phyloP scores from a whole-genome alignment of 30 jellyfish, hydroid and myxozoan species.

The Aurelia sp. region DNA sequence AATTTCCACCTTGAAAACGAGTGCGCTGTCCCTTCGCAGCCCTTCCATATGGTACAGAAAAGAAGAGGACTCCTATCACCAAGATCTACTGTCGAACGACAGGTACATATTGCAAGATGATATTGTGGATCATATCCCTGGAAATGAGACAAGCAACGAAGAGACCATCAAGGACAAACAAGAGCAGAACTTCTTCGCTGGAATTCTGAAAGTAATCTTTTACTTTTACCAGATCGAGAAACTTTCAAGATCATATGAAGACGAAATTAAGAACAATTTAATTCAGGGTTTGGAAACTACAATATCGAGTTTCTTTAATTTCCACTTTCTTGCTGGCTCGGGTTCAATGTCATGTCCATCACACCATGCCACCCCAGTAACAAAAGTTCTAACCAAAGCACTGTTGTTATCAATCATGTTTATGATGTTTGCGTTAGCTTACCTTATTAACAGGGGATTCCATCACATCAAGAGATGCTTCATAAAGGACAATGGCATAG shows the following conservation, averaged over 20 bases:
- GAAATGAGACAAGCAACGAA: background rate
- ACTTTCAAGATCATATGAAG: background rate
- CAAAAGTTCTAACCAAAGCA: background rate
- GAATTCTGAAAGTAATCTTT: background rate
- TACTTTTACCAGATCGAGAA: constrained; percentile 18
- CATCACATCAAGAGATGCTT: background rate
- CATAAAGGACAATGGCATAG: too few relatives aligned
- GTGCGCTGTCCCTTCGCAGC: background rate
- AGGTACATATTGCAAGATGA: background rate
- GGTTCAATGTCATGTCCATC: background rate
- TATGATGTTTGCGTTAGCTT: background rate
- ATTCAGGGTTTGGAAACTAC: background rate
- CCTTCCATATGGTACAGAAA: background rate
- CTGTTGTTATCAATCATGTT: background rate
- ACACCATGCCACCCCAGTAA: constrained; percentile 10
- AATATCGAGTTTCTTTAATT: background rate
- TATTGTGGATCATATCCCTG: background rate
- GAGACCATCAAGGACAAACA: too few relatives aligned
- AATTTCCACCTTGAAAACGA: background rate
- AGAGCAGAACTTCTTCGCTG: background rate
- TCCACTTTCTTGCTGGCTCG: background rate
- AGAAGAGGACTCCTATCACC: background rate
- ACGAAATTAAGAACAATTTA: background rate
- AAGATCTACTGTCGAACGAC: background rate
- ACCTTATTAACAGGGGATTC: background rate